Conservation (phyloP, 1,140 invertebrate species). For the Dinoponera quadriceps region DNA sequence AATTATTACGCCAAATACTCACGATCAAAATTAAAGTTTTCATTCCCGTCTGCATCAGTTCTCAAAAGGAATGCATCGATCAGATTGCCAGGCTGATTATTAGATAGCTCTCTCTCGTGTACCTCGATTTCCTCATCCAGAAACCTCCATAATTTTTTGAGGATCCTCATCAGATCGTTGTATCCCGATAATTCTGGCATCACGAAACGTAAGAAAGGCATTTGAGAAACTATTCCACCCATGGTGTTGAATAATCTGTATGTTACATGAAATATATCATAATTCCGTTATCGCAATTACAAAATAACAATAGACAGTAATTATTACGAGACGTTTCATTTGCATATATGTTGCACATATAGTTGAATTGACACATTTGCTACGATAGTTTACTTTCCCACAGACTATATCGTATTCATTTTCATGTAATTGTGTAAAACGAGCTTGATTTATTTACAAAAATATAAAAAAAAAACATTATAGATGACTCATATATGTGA, state of each 20-base stretch:
- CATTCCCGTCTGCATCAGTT: constrained; percentile 72
- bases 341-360: too few relatives aligned
- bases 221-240: constrained; percentile 89
- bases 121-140: constrained; percentile 83
- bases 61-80: constrained; percentile 90
- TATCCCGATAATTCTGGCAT: constrained; percentile 87
- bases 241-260: constrained; percentile 87
- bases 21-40: constrained; percentile 77
- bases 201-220: constrained; percentile 88
- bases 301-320: too few relatives aligned
- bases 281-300: background rate
- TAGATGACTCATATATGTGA: too few relatives aligned
- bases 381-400: background rate
- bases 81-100: constrained; percentile 87
- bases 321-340: too few relatives aligned
- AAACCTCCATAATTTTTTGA: constrained; percentile 84
- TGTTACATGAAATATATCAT: background rate
- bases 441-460: too few relatives aligned
- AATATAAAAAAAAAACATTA: too few relatives aligned
- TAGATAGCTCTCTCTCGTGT: constrained; percentile 86
- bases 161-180: constrained; percentile 83
- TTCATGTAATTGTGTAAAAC: too few relatives aligned
- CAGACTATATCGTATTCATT: too few relatives aligned
- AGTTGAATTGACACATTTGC: background rate
- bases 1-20: constrained; percentile 50